Conservation (phyloP, 2,113 vertebrate species). For the Peromyscus maniculatus region DNA sequence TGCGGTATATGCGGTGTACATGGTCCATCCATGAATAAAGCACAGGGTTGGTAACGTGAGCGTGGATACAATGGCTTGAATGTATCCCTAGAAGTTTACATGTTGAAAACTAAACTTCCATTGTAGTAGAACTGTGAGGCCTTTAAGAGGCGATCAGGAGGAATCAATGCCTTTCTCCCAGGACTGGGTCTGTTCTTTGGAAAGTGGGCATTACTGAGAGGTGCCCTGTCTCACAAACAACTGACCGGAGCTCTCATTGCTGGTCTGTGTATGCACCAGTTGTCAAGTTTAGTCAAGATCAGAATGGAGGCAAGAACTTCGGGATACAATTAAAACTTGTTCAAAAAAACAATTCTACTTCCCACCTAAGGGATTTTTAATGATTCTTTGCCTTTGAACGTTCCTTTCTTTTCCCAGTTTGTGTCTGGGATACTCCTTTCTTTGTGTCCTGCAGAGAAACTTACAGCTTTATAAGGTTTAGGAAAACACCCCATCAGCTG, state of each 20-base stretch:
- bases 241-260: not conserved
- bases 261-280: not conserved
- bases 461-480: not conserved
- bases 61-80: not conserved
- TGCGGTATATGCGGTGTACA: accelerated
- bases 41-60: not conserved
- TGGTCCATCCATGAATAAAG: not conserved
- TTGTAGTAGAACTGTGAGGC: not conserved
- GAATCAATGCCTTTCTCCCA: not conserved
- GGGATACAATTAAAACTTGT: not conserved
- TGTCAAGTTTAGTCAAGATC: not conserved
- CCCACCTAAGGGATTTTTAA: not conserved
- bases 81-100: too few species aligned
- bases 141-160: not conserved
- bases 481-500: not conserved
- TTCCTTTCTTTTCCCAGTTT: not conserved
- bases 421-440: not conserved
- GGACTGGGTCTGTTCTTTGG: not conserved
- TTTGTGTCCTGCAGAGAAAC: not conserved
- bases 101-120: not conserved
- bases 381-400: not conserved
- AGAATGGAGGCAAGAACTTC: not conserved
- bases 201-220: not conserved
- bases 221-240: not conserved
- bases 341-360: not conserved